Base-by-base conservation (phyloP, 2,888 invertebrate species). In the Leptothorax acervorum region DNA sequence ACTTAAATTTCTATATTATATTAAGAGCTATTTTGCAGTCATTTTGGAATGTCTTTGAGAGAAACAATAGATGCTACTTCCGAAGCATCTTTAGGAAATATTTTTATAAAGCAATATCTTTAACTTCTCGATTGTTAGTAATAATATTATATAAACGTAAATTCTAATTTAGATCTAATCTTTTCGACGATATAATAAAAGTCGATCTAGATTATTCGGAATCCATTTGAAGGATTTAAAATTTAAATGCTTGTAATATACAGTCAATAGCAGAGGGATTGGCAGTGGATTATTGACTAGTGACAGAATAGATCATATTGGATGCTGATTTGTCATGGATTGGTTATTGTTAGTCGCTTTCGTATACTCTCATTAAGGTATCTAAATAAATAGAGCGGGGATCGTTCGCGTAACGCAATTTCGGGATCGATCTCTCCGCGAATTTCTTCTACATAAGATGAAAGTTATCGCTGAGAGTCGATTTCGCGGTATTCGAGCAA, bases 401-500 rank as follows among this genome's bases (percentile, higher is more conserved):
- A 68, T 78, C 31, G 15, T 15, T 78, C 57, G 70, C 35, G 39
- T 23, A 23, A 11, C 31, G 76, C 28, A 75, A 45, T 76, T 75
- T 65, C 6, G 31, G 53, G n/a, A 15, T 39, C 45, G 18, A 31
- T 51, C 42, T 35, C 15, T 28, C 60, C 35, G 23, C 60, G 39
- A 35, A 31, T 62, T 62, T 63, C 8, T 75, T 62, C 92, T 90
- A 94, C 92, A 94, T 94, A 11, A 94, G 89, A 89, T 93, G 94
- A 89, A 94, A 93, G 76, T 94, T 94, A 82, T 93, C 93, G 82
- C 93, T 91, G 28, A 92, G 95, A 31, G 95, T 93, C 2, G 95
- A 95, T 74, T 96, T 95, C 4, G 97, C 96, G 91, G 97, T 95
- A 76, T 96, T 97, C 89, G 97, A 95, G 74, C 97, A 98, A 93